phyloP scores from a whole-genome alignment of 53 echinoderm and acorn worm species.

The Zoroaster sp. region DNA sequence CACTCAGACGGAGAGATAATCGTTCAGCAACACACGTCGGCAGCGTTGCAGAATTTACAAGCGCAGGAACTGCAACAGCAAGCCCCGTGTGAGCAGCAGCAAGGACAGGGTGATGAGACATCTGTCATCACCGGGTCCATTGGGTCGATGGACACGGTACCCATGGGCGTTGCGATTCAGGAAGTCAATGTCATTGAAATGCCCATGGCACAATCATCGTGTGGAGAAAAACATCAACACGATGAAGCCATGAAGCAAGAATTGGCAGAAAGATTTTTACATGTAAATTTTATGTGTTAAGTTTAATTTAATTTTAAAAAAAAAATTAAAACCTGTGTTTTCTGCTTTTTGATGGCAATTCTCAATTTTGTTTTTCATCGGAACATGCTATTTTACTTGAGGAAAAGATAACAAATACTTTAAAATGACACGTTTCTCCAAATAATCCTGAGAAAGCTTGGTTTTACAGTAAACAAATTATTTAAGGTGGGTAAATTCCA shows the following conservation, averaged over 20 bases:
- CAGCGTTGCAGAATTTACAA: constrained; percentile 5
- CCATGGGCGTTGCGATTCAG: constrained; percentile 17
- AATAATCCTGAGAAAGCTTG: too few relatives aligned
- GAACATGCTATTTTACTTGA: too few relatives aligned
- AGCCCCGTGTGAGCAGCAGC: background rate
- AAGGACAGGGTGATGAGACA: background rate
- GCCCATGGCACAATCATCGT: background rate
- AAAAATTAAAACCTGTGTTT: too few relatives aligned
- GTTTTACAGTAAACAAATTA: too few relatives aligned
- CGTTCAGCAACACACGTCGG: constrained; percentile 7
- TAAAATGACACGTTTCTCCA: too few relatives aligned
- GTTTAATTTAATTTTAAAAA: too few relatives aligned
- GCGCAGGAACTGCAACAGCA: constrained; percentile 12
- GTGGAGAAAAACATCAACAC: background rate
- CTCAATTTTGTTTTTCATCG: too few relatives aligned
- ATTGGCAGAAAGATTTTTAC: background rate
- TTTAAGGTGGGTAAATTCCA: too few relatives aligned
- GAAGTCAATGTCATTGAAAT: constrained; percentile 15
- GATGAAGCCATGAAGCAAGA: background rate
- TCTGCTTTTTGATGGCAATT: too few relatives aligned
- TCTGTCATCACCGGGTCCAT: background rate
- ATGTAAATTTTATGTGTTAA: too few relatives aligned
- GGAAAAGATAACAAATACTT: too few relatives aligned
- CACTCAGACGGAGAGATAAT: constrained; percentile 40
- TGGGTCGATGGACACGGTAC: background rate